Evolutionary conservation across 2,797 vertebrate genomes (phyloP), one percentile per base, ranked within the genome.

Genomic region (Eleutherodactylus coqui): DNA sequence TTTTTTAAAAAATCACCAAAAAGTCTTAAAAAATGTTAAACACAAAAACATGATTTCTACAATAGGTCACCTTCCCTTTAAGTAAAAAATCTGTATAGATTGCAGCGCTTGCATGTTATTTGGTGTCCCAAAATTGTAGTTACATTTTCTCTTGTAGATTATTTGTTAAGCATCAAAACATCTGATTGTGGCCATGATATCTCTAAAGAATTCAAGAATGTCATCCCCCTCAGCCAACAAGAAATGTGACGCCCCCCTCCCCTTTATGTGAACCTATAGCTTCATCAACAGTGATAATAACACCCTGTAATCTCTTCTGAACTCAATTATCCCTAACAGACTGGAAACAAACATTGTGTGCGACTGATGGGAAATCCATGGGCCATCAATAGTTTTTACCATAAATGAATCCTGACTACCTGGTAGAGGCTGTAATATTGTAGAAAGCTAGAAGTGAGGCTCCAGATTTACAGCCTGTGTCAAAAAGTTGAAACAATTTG

Each of bases 371-470:
- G 75, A 76, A 76, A 53, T 29, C 75, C 47, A 53, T 36, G 21
- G 75, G 75, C 55, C 75, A 78, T 38, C 75, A 38, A 78, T 55
- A 78, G 75, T 32, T 24, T 58, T 78, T 78, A 38, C 75, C 34
- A 55, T 78, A 55, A 55, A 55, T 55, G 75, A 77, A 38, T 77
- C 75, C 32, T 77, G 75, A 78, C 75, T 78, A 58, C 34, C 75
- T 58, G 17, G 49, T 24, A 24, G 75, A 6, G 34, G 49, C 29
- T 4, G 29, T 32, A 77, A 36, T 1, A 27, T 38, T 78, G 75
- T n/a, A 32, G 36, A 13, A 24, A 53, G 49, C 21, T 51, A 36
- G 34, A 78, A 78, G 38, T 36, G 58, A 53, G 51, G 75, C 34
- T 78, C 49, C 51, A 55, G 29, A 78, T 34, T 78, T 58, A 36